phyloP scores from a whole-genome alignment of 1,140 invertebrate species.

The Atopsyche davidsoni region DNA sequence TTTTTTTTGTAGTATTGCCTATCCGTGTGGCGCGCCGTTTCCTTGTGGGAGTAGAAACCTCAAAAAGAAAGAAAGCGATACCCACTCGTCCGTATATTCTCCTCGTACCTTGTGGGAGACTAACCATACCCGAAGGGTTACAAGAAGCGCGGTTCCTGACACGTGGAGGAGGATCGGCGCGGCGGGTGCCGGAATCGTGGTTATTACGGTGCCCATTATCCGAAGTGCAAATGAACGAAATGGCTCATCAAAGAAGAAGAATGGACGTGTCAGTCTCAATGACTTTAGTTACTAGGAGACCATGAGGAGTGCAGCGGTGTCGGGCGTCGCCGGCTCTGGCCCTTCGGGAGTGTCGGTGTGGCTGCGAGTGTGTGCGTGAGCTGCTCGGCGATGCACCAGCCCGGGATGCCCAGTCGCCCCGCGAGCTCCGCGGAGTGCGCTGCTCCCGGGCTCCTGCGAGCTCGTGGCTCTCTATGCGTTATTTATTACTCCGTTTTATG shows the following conservation, averaged over 20 bases:
- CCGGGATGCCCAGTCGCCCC: no score
- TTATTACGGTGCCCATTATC: not conserved
- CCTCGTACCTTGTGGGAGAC: constrained; percentile 28
- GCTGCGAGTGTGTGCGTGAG: no score
- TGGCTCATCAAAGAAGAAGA: constrained; percentile 31
- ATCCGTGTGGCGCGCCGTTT: constrained; percentile 3
- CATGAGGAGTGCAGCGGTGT: constrained; percentile 17
- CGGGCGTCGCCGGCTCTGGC: no score
- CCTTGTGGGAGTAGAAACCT: constrained; percentile 12
- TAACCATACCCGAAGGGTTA: constrained; percentile 30
- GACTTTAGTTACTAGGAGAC: constrained; percentile 25
- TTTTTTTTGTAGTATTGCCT: not conserved
- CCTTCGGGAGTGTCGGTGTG: no score
- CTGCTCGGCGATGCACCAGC: no score
- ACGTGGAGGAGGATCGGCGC: constrained; percentile 13
- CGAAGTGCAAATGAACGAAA: constrained; percentile 27
- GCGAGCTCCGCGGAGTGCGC: no score
- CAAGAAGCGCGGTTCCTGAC: constrained; percentile 15
- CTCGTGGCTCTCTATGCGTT: no score
- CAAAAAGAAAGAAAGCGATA: not conserved
- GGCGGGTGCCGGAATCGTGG: not conserved
- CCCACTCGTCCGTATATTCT: not conserved
- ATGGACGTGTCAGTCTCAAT: constrained; percentile 32
- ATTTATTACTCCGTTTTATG: no score
- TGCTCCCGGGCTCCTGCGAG: no score